phyloP scores from a whole-genome alignment of 2,888 invertebrate species.

The Mythimna pallens region DNA sequence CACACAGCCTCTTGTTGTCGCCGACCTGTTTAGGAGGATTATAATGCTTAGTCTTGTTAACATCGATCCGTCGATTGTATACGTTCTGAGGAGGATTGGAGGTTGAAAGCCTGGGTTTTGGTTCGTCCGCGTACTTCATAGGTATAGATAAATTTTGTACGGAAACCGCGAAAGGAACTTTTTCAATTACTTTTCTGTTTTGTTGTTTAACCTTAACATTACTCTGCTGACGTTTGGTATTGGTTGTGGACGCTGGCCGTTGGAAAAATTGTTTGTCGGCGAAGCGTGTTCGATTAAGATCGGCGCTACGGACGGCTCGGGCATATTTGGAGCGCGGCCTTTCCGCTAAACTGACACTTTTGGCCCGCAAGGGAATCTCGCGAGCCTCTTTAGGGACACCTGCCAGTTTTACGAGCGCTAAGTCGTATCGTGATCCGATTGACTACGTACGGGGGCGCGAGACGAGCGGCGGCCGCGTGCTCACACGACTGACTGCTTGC shows the following conservation, averaged over 20 bases:
- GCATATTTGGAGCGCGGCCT: constrained; percentile 82
- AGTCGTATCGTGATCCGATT: constrained; percentile 44
- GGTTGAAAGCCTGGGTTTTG: constrained; percentile 80
- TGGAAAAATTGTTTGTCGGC: constrained; percentile 76
- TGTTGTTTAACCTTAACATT: constrained; percentile 79
- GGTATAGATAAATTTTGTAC: constrained; percentile 86
- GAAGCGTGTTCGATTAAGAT: constrained; percentile 73
- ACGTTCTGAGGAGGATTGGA: constrained; percentile 75
- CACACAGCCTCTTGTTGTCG: constrained; percentile 87
- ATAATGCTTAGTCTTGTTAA: constrained; percentile 83
- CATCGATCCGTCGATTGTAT: constrained; percentile 72
- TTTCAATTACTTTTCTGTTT: constrained; percentile 80
- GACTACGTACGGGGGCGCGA: constrained; percentile 62
- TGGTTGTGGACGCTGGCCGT: constrained; percentile 65
- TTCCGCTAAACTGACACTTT: constrained; percentile 83
- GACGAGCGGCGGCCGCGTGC: constrained; percentile 73
- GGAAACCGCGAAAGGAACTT: constrained; percentile 82
- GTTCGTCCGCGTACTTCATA: constrained; percentile 84
- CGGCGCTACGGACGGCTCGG: constrained; percentile 81
- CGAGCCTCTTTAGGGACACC: constrained; percentile 69
- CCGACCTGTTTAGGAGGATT: constrained; percentile 87
- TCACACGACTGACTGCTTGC: constrained; percentile 79
- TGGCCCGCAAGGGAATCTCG: constrained; percentile 80
- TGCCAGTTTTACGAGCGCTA: constrained; percentile 72
- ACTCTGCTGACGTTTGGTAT: constrained; percentile 67